Evolutionary conservation across 1,140 invertebrate genomes (phyloP), one percentile per base, ranked within the genome.

Genomic region (Stenopsyche tienmushanensis): DNA sequence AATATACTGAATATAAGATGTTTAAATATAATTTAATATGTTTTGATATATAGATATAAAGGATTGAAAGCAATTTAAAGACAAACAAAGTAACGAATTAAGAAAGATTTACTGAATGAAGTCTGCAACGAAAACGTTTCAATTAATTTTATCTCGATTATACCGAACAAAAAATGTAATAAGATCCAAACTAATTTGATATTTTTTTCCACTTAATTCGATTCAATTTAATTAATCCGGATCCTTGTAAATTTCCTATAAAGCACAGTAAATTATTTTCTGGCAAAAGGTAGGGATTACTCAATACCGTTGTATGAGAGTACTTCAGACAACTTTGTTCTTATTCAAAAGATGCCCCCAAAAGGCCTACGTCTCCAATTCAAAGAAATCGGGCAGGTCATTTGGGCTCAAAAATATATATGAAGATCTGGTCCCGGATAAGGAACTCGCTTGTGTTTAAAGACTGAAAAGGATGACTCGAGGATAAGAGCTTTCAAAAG

Each of bases 401-500:
- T 64, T 64, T 23, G 23, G 49, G 44, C 34, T 64, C 39, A 55
- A 55, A 64, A 53, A 64, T 53, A 29, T 65, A 62, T 58, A 58
- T 49, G 42, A 50, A 62, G 44, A 52, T 54, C 34, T 9, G 18
- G 20, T 13, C n/a, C 25, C 45, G 25, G 21, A 63, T 50, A 50
- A 24, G 21, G 45, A 39, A 3, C 17, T 20, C 23, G 17, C 42
- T 50, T 57, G 52, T 65, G 20, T 64, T 44, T 65, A 47, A 58
- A 57, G 34, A 55, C 10, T 41, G 42, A 57, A 42, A 21, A 52
- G 21, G 49, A 39, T 3, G 26, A 9, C 17, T 53, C 18, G n/a
- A 65, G 53, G 42, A 58, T 65, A 57, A 65, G 53, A 44, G 42
- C 63, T 44, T 47, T 47, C 29, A 60, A 65, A 65, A 57, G 26